phyloP scores from a whole-genome alignment of 2,113 vertebrate species.

The Siniperca chuatsi region DNA sequence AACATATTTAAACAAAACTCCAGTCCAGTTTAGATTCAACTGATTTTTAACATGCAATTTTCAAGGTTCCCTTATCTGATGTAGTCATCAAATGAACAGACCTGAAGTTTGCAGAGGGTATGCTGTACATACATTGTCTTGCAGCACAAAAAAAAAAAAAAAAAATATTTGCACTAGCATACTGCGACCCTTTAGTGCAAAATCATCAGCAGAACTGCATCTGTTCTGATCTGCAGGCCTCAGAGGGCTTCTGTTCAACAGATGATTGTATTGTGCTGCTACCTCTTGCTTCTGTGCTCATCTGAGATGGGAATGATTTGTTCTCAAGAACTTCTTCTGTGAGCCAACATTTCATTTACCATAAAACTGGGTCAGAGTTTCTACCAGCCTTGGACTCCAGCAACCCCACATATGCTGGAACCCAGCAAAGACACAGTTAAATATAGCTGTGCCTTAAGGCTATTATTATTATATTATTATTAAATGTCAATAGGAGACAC shows the following conservation, averaged over 20 bases:
- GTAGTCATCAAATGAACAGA: background rate
- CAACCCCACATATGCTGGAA: conserved; percentile 3
- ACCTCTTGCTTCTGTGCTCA: background rate
- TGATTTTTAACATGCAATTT: background rate
- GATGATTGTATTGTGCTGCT: conserved; percentile 28
- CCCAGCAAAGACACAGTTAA: conserved; percentile 23
- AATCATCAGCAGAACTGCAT: conserved; percentile 23
- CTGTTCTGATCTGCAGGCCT: conserved; percentile 5
- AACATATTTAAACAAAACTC: background rate
- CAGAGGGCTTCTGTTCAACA: conserved; percentile 21
- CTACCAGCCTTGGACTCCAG: background rate
- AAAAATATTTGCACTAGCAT: background rate
- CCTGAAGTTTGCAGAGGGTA: background rate
- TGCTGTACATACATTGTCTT: background rate
- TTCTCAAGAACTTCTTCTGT: background rate
- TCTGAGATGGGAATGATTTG: conserved; percentile 10
- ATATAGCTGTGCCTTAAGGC: conserved; percentile 16
- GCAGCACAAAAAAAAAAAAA: background rate
- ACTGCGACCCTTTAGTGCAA: background rate
- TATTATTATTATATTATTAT: background rate
- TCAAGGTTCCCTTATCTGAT: background rate
- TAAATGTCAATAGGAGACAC: conserved; percentile 17
- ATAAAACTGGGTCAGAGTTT: conserved; percentile 40
- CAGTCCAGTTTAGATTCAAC: background rate
- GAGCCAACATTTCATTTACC: conserved; percentile 28